phyloP scores from a whole-genome alignment of 2,113 vertebrate genomes.

The Papio anubis region DNA sequence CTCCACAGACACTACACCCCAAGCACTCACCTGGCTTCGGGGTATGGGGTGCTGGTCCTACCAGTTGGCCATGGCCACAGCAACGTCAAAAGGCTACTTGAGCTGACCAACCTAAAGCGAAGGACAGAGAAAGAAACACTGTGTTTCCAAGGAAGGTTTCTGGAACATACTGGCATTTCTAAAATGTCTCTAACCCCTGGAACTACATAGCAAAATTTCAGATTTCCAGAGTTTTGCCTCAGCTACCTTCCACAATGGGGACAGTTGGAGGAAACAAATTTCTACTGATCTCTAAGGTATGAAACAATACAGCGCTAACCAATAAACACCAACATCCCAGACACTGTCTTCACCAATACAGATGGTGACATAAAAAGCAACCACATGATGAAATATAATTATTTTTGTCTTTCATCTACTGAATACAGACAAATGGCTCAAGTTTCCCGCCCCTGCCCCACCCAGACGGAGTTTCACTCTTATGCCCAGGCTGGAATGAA shows the following conservation, averaged over 20 bases:
- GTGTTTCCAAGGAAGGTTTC: slow-evolving; percentile 9
- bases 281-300: not conserved
- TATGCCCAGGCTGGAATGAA: too few species aligned
- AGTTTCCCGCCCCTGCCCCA: too few species aligned
- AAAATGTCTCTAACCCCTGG: not conserved
- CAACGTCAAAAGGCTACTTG: slow-evolving; percentile 51
- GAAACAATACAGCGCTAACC: not conserved
- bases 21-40: slow-evolving; percentile 65
- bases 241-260: not conserved
- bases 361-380: not conserved
- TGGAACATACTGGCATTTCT: not conserved
- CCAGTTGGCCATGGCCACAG: slow-evolving; percentile 50
- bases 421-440: not conserved
- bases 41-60: slow-evolving; percentile 48
- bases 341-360: not conserved
- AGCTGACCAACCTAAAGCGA: slow-evolving; percentile 49
- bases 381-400: not conserved
- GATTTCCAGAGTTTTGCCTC: not conserved
- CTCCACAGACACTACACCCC: not conserved
- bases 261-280: not conserved
- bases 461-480: too few species aligned
- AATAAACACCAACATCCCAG: not conserved
- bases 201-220: not conserved
- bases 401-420: not conserved
- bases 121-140: slow-evolving; percentile 43